These are phyloP conservation scores for Halesus radiatus DNA, from an alignment of 1,140 invertebrate species.

Conservation along the genomic window DNA sequence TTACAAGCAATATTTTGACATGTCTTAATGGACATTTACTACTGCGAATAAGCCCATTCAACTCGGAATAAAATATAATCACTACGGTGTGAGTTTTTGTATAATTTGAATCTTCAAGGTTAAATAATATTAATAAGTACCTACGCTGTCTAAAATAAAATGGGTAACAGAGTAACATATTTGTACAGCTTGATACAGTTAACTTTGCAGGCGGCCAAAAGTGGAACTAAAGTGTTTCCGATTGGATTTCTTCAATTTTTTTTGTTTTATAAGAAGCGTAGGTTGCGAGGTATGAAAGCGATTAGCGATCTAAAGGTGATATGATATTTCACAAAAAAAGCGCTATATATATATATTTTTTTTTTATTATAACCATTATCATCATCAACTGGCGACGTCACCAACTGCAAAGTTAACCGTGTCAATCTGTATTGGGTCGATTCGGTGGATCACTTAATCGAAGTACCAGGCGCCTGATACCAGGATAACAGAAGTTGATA, in stretches of 20 bases:
- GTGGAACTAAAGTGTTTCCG: no score
- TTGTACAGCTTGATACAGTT: no score
- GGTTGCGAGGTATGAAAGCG: no score
- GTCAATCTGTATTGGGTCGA: neutral
- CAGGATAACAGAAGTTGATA: constrained; percentile 27
- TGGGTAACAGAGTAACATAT: neutral
- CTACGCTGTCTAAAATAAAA: neutral
- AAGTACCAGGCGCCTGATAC: constrained; percentile 1
- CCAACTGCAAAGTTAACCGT: no score
- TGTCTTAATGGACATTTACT: neutral
- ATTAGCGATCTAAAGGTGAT: no score
- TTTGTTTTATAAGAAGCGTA: no score
- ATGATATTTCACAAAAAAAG: no score
- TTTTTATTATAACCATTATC: no score
- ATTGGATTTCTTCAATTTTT: no score
- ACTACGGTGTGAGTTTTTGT: neutral
- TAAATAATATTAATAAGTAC: neutral
- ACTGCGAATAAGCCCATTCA: constrained; percentile 7
- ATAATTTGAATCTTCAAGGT: neutral
- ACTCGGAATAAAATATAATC: constrained; percentile 12
- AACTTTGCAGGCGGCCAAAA: no score
- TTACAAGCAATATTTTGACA: constrained; percentile 16
- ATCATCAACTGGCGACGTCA: no score
- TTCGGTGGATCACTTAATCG: neutral
- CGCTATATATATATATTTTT: no score